A percentile compares a stretch with the other conserved stretches of the same genome.
Conservation (phyloP, 2,888 invertebrate species). For the Megamerina dolium region DNA sequence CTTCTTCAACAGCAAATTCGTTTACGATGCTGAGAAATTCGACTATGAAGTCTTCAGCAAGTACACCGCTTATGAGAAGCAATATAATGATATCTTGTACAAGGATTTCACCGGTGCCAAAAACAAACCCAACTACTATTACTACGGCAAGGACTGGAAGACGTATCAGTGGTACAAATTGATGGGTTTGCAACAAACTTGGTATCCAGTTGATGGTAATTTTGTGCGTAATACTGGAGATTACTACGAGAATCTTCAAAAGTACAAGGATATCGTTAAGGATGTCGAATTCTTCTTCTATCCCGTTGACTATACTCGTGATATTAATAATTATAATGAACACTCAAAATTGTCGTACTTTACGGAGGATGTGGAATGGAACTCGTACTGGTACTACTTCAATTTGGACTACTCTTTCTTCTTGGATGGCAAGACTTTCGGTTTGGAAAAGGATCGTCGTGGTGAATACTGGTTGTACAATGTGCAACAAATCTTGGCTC, state of each 20-base stretch:
- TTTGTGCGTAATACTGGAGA: conserved; percentile 26
- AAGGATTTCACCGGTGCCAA: no score
- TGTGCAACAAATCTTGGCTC: conserved; percentile 61
- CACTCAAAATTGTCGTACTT: conserved; percentile 60
- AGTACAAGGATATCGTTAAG: conserved; percentile 21
- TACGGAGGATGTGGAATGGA: conserved; percentile 64
- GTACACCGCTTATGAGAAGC: conserved; percentile 43
- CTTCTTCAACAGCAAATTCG: conserved; percentile 61
- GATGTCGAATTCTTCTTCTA: conserved; percentile 28
- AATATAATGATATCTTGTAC: conserved; percentile 25
- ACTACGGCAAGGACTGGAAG: conserved; percentile 28
- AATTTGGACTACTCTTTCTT: conserved; percentile 58
- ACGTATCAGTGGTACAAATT: conserved; percentile 30
- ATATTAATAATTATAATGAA: conserved; percentile 45
- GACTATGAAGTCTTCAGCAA: conserved; percentile 48
- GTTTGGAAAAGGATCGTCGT: no score
- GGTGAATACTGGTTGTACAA: no score
- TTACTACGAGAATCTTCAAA: conserved; percentile 21
- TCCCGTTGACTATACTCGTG: conserved; percentile 56
- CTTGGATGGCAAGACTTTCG: no score
- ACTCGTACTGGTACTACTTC: conserved; percentile 57
- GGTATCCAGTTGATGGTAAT: conserved; percentile 23
- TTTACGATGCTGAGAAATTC: conserved; percentile 57
- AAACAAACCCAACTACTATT: conserved; percentile 18
- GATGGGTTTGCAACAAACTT: conserved; percentile 29